These are phyloP conservation scores for Drosophila mimetica DNA, from an alignment of 2,888 invertebrate species.

Conservation along the genomic window DNA sequence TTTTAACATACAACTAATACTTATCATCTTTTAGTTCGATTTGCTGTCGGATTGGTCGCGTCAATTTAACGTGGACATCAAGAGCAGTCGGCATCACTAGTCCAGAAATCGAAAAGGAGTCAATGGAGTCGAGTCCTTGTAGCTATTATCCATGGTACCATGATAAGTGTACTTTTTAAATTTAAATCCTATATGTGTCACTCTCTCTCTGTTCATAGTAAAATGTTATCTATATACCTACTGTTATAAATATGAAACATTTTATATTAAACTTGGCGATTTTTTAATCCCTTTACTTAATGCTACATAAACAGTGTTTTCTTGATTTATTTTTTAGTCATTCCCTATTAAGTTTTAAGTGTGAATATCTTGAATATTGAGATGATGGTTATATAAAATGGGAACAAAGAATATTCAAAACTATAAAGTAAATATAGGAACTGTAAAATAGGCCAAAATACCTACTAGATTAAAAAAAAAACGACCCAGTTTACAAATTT, in stretches of 20 bases:
- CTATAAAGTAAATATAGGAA: no score
- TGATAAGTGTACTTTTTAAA: conserved; percentile 25
- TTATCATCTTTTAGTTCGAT: conserved; percentile 47
- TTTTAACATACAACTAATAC: not conserved
- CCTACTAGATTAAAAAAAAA: no score
- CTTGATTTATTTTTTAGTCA: no score
- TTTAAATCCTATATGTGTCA: conserved; percentile 13
- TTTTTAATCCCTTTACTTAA: conserved; percentile 7
- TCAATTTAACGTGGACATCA: conserved; percentile 80
- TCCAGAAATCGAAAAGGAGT: not conserved
- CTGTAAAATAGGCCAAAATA: no score
- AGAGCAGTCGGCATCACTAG: conserved; percentile 72
- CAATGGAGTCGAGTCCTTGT: no score
- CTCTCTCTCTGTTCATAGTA: conserved; percentile 25
- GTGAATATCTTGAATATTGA: no score
- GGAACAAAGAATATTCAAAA: no score
- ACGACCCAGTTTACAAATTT: no score
- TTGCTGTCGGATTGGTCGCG: conserved; percentile 75
- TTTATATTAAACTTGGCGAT: conserved; percentile 21
- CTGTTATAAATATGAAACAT: conserved; percentile 24
- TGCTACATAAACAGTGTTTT: not conserved
- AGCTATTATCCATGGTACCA: conserved; percentile 21
- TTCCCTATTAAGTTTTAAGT: no score
- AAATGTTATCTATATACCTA: conserved; percentile 22
- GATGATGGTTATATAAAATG: no score